Evolutionary conservation across 2,888 invertebrate genomes (phyloP).

Genomic region (Mayetiola destructor): DNA sequence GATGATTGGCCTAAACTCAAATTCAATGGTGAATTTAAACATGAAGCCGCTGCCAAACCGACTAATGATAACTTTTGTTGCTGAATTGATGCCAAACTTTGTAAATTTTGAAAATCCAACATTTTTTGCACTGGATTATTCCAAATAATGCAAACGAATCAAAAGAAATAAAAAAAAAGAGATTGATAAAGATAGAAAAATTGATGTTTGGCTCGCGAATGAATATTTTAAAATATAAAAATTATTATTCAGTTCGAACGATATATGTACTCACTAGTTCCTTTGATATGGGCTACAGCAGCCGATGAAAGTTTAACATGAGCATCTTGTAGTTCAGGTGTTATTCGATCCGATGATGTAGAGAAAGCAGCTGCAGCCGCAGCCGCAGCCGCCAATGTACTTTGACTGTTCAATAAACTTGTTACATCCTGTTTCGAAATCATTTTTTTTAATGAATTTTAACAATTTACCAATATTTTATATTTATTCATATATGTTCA

Average conservation of each 20-base stretch:
- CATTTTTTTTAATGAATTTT: neutral
- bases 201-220: neutral
- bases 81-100: conserved; percentile 63
- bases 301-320: conserved; percentile 37
- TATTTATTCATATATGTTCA: too few species aligned
- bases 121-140: conserved; percentile 36
- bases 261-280: conserved; percentile 46
- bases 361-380: neutral
- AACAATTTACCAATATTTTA: too few species aligned
- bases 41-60: conserved; percentile 36
- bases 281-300: conserved; percentile 45
- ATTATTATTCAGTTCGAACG: conserved; percentile 22
- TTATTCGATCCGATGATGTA: conserved; percentile 18
- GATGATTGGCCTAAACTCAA: conserved; percentile 74
- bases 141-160: neutral
- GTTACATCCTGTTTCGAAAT: neutral
- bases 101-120: conserved; percentile 48
- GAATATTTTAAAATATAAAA: neutral
- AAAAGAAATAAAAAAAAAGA: neutral
- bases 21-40: conserved; percentile 49
- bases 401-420: conserved; percentile 8
- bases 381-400: neutral
- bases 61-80: conserved; percentile 46
- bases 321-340: conserved; percentile 16
- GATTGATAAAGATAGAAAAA: neutral